Percentiles rank a stretch among this genome's conserved stretches.
Conservation (phyloP, 2,888 invertebrate species). For the Lochmaea crataegi region DNA sequence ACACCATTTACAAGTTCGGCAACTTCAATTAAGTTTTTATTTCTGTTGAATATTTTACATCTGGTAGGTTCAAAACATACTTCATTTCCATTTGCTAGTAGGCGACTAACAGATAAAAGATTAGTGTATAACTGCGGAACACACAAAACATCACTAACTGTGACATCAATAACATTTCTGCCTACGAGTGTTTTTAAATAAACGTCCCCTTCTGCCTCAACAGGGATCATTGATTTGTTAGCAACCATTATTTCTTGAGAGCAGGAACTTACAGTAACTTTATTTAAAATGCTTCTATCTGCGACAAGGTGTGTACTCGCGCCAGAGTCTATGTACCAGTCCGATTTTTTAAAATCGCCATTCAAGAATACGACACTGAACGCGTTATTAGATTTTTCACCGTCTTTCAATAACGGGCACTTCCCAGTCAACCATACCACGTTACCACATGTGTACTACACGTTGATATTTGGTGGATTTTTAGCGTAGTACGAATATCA, state of each 20-base stretch:
- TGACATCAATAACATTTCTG: conserved; percentile 12
- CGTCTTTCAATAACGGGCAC: neutral
- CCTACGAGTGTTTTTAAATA: conserved; percentile 23
- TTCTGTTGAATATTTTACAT: too few species aligned
- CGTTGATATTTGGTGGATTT: too few species aligned
- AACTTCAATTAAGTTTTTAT: too few species aligned
- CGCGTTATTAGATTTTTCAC: neutral
- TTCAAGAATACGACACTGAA: neutral
- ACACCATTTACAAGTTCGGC: too few species aligned
- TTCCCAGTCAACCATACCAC: too few species aligned
- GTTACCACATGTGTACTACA: too few species aligned
- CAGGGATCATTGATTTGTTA: conserved; percentile 9
- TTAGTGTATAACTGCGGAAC: conserved; percentile 37
- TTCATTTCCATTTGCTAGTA: conserved; percentile 32
- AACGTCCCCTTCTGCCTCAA: conserved; percentile 29
- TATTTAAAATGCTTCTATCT: conserved; percentile 33
- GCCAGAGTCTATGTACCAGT: conserved; percentile 52
- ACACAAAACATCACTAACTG: conserved; percentile 28
- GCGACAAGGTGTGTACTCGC: conserved; percentile 48
- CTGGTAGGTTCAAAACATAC: too few species aligned
- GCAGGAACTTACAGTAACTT: neutral
- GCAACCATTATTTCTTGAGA: neutral
- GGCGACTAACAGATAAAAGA: conserved; percentile 34
- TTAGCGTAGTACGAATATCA: too few species aligned
- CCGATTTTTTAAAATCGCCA: conserved; percentile 39